Conservation (phyloP, 2,797 vertebrate genomes). For the Huso huso region DNA sequence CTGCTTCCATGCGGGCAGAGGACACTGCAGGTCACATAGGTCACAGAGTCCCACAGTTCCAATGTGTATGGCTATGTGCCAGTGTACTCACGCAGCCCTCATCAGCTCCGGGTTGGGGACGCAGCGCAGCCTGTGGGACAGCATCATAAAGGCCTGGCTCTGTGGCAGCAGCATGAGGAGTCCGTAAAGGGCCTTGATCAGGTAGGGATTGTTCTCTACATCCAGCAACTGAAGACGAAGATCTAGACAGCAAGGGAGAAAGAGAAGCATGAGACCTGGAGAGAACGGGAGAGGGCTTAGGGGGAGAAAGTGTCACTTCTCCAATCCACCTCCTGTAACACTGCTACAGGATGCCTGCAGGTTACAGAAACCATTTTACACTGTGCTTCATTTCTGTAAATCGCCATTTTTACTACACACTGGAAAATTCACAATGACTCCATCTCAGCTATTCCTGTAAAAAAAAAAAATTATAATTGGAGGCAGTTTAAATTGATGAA, state of each 20-base stretch:
- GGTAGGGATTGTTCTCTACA: conserved; percentile 90
- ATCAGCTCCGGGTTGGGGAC: conserved; percentile 96
- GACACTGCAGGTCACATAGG: no score
- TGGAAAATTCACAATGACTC: no score
- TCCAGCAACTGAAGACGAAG: conserved; percentile 90
- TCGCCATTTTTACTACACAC: no score
- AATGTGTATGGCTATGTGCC: background rate
- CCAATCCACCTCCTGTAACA: no score
- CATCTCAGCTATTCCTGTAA: no score
- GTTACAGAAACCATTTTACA: no score
- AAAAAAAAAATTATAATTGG: no score
- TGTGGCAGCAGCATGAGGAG: conserved; percentile 95
- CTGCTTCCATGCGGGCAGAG: no score
- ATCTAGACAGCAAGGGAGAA: conserved; percentile 42
- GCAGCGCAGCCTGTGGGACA: conserved; percentile 84
- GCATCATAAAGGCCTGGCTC: conserved; percentile 95
- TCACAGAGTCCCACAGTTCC: no score
- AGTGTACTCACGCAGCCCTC: conserved; percentile 68
- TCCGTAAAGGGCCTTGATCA: conserved; percentile 92
- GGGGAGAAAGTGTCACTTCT: background rate
- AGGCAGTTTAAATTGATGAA: no score
- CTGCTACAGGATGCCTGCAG: no score
- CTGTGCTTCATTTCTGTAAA: no score
- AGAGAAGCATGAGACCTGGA: background rate
- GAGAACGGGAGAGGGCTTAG: background rate